phyloP scores from a whole-genome alignment of 2,797 vertebrate species.

The Carcharodon carcharias region DNA sequence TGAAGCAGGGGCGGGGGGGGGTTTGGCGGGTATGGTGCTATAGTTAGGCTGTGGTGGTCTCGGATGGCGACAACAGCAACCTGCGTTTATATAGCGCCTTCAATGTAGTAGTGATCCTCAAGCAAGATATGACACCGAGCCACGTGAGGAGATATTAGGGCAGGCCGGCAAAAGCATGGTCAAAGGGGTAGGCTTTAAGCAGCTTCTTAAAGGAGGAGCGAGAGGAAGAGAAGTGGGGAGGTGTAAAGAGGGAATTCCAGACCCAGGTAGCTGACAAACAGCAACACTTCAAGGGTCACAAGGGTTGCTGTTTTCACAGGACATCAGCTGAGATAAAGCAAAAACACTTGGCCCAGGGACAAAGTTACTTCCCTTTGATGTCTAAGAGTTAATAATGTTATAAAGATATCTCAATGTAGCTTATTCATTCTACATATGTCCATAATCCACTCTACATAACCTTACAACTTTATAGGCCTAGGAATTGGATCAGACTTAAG shows the following conservation, averaged over 20 bases:
- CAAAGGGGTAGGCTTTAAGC: background rate
- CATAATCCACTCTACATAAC: background rate
- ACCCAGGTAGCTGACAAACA: background rate
- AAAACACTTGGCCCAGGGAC: background rate
- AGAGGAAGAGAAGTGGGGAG: background rate
- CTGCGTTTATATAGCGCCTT: background rate
- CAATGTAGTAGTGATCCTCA: background rate
- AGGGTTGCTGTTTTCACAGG: background rate
- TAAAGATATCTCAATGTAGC: background rate
- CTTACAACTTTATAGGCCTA: background rate
- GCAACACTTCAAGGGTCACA: background rate
- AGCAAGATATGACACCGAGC: background rate
- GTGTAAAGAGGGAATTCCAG: background rate
- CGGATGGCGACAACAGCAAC: background rate
- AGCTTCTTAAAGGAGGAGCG: background rate
- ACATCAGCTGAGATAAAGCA: background rate
- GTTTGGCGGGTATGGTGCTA: no score
- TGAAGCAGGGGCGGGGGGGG: accelerated
- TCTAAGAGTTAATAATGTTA: background rate
- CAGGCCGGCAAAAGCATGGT: background rate
- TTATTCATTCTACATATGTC: background rate
- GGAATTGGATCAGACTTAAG: background rate
- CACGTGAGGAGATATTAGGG: background rate
- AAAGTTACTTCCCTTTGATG: background rate
- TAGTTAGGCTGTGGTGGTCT: background rate